phyloP scores from a whole-genome alignment of 2,888 invertebrate species.

The Cheilosia vulpina region DNA sequence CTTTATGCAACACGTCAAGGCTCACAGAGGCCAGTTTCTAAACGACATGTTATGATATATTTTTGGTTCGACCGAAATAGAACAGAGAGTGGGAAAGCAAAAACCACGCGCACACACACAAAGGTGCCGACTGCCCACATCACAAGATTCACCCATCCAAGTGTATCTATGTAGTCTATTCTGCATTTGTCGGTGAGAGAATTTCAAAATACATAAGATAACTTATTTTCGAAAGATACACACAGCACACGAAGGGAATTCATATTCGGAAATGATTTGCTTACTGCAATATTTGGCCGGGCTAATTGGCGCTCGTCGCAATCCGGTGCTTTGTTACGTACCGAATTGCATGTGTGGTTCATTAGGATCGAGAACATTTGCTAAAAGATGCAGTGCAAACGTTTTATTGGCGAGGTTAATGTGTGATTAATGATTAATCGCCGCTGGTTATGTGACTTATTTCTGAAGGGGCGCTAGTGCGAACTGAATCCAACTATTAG shows the following conservation, averaged over 20 bases:
- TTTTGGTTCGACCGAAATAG: slow-evolving; percentile 44
- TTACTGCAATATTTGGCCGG: slow-evolving; percentile 67
- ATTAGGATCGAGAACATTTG: not conserved
- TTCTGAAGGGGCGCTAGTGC: too few species aligned
- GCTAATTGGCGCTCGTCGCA: slow-evolving; percentile 62
- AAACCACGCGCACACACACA: slow-evolving; percentile 4
- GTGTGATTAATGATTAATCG: too few species aligned
- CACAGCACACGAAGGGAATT: slow-evolving; percentile 43
- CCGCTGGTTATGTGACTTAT: too few species aligned
- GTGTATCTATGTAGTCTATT: not conserved
- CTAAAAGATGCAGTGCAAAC: not conserved
- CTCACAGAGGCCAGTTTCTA: slow-evolving; percentile 23
- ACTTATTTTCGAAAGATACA: slow-evolving; percentile 42
- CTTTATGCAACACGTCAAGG: slow-evolving; percentile 27
- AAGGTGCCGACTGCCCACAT: slow-evolving; percentile 34
- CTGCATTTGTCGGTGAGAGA: slow-evolving; percentile 2
- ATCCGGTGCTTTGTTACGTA: slow-evolving; percentile 55
- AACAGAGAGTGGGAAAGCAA: slow-evolving; percentile 4
- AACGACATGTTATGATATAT: slow-evolving; percentile 44
- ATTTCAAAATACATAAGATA: slow-evolving; percentile 16
- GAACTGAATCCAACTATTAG: too few species aligned
- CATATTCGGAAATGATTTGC: slow-evolving; percentile 62
- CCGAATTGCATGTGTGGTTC: not conserved
- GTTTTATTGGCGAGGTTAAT: not conserved
- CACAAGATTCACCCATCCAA: not conserved